These are phyloP conservation scores for Echiichthys vipera DNA, from an alignment of 2,797 vertebrate genomes.

Conservation along the genomic window DNA sequence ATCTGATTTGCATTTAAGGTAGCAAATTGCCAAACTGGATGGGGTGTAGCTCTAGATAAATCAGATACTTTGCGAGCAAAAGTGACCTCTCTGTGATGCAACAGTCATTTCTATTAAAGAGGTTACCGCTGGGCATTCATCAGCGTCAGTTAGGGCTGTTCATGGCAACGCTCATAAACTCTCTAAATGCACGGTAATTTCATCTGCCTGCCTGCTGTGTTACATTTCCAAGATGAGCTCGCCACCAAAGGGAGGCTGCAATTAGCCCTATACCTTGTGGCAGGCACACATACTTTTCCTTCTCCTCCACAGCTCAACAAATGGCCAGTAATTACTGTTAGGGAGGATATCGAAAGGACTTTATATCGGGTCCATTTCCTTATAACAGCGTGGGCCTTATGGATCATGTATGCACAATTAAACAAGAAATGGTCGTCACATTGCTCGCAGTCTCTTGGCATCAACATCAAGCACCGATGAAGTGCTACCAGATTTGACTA, in stretches of 20 bases:
- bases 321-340: constrained; percentile 63
- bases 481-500: constrained; percentile 43
- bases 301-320: constrained; percentile 46
- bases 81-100: constrained; percentile 66
- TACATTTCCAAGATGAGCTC: constrained; percentile 53
- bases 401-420: constrained; percentile 75
- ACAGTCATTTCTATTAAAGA: constrained; percentile 73
- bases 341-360: constrained; percentile 61
- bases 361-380: constrained; percentile 61
- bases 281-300: constrained; percentile 26
- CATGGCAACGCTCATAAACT: constrained; percentile 65
- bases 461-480: constrained; percentile 42
- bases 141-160: constrained; percentile 68
- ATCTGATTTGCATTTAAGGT: constrained; percentile 55
- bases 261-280: constrained; percentile 63
- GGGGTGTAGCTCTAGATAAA: constrained; percentile 50
- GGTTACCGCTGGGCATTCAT: constrained; percentile 69
- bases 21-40: constrained; percentile 53
- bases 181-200: constrained; percentile 66
- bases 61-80: constrained; percentile 64
- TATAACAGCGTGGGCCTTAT: constrained; percentile 56
- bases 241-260: constrained; percentile 53
- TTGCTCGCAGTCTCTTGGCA: constrained; percentile 51
- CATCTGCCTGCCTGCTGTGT: constrained; percentile 59
- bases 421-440: constrained; percentile 60